A percentile compares a stretch with the other conserved stretches of the same genome.
phyloP scores from a whole-genome alignment of 2,888 invertebrate genomes.

The Sussaba pulchella region DNA sequence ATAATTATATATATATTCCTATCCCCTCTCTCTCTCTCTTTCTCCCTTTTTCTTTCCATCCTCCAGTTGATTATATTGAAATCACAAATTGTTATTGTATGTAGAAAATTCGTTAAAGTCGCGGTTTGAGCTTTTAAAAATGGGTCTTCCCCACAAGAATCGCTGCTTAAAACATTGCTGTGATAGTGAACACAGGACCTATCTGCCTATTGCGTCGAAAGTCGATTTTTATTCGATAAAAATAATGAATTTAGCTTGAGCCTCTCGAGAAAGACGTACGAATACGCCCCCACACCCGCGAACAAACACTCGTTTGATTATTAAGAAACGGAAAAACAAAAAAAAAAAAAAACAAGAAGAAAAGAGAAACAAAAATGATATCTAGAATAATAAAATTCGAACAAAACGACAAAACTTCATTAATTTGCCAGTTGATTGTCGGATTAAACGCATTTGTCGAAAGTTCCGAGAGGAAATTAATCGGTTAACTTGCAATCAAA shows the following conservation, averaged over 20 bases:
- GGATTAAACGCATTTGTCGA: constrained; percentile 35
- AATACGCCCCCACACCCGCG: constrained; percentile 13
- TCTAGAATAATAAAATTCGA: constrained; percentile 28
- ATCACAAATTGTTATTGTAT: constrained; percentile 1
- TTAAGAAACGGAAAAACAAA: too few relatives aligned
- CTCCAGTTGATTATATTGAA: not conserved
- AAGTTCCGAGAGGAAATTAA: not conserved
- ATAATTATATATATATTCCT: too few relatives aligned
- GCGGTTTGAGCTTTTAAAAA: constrained; percentile 49
- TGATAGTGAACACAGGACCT: constrained; percentile 83
- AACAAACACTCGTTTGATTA: constrained; percentile 31
- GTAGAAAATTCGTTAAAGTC: constrained; percentile 61
- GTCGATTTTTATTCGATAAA: constrained; percentile 29
- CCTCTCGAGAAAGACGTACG: constrained; percentile 1
- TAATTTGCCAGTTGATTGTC: constrained; percentile 52
- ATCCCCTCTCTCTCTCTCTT: constrained; percentile 39
- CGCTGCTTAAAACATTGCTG: constrained; percentile 80
- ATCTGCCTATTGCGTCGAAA: constrained; percentile 43
- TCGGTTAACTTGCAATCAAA: constrained; percentile 68
- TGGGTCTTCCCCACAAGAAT: constrained; percentile 70
- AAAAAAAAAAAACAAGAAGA: too few relatives aligned
- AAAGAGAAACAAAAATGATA: too few relatives aligned
- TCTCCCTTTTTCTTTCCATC: constrained; percentile 35
- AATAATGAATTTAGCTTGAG: constrained; percentile 23
- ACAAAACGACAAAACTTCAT: constrained; percentile 54